phyloP scores from a whole-genome alignment of 2,888 invertebrate genomes.

The Melitaea athalia region DNA sequence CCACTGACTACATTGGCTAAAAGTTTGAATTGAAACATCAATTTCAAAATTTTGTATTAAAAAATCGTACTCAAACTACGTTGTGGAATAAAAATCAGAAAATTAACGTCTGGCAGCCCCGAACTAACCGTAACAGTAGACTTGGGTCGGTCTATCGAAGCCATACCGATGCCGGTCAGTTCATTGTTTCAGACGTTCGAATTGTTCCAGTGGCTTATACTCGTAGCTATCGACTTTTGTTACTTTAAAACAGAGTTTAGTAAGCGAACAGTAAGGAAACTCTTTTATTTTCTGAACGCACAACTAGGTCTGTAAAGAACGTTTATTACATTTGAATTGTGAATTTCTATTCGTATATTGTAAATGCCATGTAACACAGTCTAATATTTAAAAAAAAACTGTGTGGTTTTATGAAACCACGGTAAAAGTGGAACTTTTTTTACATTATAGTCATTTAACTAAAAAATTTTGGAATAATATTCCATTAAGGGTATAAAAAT shows the following conservation, averaged over 20 bases:
- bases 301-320: not conserved
- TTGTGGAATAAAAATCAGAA: not conserved
- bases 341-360: not conserved
- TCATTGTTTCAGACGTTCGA: constrained; percentile 8
- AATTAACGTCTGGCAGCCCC: not conserved
- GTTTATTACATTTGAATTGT: not conserved
- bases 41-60: not conserved
- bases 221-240: not conserved
- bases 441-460: no score
- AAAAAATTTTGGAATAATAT: no score
- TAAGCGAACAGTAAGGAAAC: not conserved
- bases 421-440: no score
- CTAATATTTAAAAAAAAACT: no score
- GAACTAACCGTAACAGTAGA: not conserved
- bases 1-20: no score
- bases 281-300: not conserved
- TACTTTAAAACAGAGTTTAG: constrained; percentile 3
- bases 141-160: constrained; percentile 6
- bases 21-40: no score
- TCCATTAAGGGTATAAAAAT: no score
- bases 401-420: no score
- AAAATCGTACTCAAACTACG: not conserved
- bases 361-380: no score
- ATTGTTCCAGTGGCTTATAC: constrained; percentile 7
- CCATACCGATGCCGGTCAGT: not conserved